Evolutionary conservation across 2,113 vertebrate species (phyloP), one percentile per base, ranked within the genome.

Genomic region (Talpa occidentalis): DNA sequence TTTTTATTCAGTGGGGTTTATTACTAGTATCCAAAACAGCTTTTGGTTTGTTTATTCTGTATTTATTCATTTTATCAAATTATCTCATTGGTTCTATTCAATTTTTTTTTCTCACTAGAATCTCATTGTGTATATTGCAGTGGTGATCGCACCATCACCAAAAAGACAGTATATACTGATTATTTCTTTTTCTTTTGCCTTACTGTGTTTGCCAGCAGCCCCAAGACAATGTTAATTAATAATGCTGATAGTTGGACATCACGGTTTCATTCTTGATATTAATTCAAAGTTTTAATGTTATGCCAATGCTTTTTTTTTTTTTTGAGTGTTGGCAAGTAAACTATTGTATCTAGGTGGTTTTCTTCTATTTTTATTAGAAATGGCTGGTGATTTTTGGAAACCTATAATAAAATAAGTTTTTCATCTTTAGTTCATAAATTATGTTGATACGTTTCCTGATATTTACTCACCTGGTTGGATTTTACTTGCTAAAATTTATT

Each of bases 321-420:
- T 47, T 90, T 86, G 35, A 70, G 16, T 47, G 76, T 89, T 40
- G 26, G 26, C 44, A 85, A 66, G 44, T 67, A 37, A 79, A 59
- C 62, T 42, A 54, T 35, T 66, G 12, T 35, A 64, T 42, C 47
- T 67, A 59, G 62, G 40, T 85, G 44, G 9, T 14, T 95, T 95
- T 85, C 35, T 59, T 89, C 24, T 67, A 26, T 77, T 79, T 47
- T 82, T 83, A 67, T 69, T 95, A 60, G 66, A 80, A 56, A 78
- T 88, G 30, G 12, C 22, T 72, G 78, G 54, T 47, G 62, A 80
- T 52, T 59, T 52, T 70, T 47, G 22, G 60, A 81, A 92, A 80
- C 47, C 24, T 80, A 15, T n/a, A 47, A 32, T 69, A 62, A 80
- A 37, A 22, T 42, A 44, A 30, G 4, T 28, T 76, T 80, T 85